Base-by-base conservation (phyloP, 2,113 vertebrate genomes). In the Oophaga pumilio region DNA sequence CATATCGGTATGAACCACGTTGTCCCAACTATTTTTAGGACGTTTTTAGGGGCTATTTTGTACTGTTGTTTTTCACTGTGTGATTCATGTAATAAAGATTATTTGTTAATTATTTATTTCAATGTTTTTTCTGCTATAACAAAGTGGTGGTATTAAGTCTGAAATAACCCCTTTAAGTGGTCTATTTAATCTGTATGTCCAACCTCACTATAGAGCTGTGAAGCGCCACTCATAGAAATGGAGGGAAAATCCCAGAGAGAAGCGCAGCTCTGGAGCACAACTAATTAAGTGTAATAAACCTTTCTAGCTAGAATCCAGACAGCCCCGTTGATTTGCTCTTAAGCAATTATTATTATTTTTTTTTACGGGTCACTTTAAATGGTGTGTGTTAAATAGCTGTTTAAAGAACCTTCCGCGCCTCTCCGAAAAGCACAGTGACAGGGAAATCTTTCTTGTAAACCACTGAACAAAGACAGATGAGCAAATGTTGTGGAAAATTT, bases 391-490 rank as follows among this genome's bases (percentile, higher is more conserved):
- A 50, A 74, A 50, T 74, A 74, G 7, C 71, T 50, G 43, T 74
- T 74, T 73, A 43, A 62, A 26, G 56, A 59, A 28, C 11, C 53
- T 81, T 81, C 78, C 20, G 17, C 28, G n/a, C 56, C 43, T 74
- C 71, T 73, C 71, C 43, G 33, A 4, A 74, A 74, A 20, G 33
- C 33, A 12, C 71, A 50, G 71, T 74, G 71, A 74, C 71, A 74
- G 33, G 33, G 50, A 74, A 33, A 50, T 50, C 49, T 74, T 74
- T 74, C 33, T 74, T 74, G 20, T 74, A 74, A 20, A 12, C 43
- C 71, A 74, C 33, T 74, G 71, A 74, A 74, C 71, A 74, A 74
- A 74, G 71, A 50, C 71, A 74, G 71, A 74, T 74, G 71, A 74
- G 71, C 43, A 74, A 74, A 74, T 74, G 71, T 50, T 74, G 49